Evolutionary conservation across 1,140 invertebrate genomes (phyloP), one percentile per base, ranked within the genome.

Genomic region (Triops cancriformis): DNA sequence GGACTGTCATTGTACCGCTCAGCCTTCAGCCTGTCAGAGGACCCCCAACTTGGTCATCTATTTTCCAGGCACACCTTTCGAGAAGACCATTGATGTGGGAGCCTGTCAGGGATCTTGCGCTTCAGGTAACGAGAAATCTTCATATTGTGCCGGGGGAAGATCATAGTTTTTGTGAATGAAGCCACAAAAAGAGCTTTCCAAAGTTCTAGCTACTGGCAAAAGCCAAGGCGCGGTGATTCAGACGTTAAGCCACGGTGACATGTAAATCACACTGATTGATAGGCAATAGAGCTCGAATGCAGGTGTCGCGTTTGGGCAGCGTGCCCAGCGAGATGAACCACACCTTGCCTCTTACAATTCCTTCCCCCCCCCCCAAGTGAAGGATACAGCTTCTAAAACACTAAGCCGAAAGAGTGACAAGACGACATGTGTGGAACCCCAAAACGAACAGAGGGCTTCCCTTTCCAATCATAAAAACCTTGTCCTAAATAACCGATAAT

Each of bases 11-110:
- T 88, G 87, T 76, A 83, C 83, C 12, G 72, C 82, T 1, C 77
- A 78, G 26, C 76, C 79, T 7, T 73, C 74, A 26, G 80, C 80
- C 42, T 88, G 87, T 76, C 83, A 81, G 77, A 79, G 85, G 75
- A 83, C 84, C 77, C 81, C 83, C 1, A 85, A 84, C 26, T 82
- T 81, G n/a, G 82, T 86, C 81, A 77, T 83, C 2, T 77, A 88
- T 6, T 84, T 87, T 79, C 82, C 82, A 12, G 86, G 85, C 14
- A 88, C 87, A 14, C 86, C 86, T 5, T 85, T 86, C 80, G 86
- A 87, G 78, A 83, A 83, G 9, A 82, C 84, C 41, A 79, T 88
- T 18, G 86, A 88, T 75, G 81, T 87, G 2, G 87, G 87, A 0
- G 78, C 83, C 26, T 88, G 87, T 79, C 80, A 84, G 76, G 87